Conservation (phyloP, 2,113 vertebrate species). For the Panthera leo region DNA sequence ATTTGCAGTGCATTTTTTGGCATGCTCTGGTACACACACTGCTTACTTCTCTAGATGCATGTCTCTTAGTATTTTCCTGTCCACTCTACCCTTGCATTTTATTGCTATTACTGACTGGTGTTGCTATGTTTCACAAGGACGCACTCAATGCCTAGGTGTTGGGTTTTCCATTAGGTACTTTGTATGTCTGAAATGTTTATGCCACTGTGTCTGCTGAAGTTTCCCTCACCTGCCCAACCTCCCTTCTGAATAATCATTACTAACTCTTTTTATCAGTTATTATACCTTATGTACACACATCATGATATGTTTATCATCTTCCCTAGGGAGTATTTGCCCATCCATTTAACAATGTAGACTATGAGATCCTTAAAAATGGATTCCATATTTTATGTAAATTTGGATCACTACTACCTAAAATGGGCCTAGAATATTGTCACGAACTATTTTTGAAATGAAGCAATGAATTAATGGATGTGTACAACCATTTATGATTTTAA, state of each 20-base stretch:
- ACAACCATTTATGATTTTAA: neutral
- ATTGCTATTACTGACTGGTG: neutral
- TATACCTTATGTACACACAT: neutral
- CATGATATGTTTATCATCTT: neutral
- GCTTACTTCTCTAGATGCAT: neutral
- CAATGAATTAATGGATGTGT: neutral
- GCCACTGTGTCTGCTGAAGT: neutral
- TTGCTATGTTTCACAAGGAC: neutral
- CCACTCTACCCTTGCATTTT: neutral
- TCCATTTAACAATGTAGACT: neutral
- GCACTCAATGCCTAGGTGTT: neutral
- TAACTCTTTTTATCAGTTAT: neutral
- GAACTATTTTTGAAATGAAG: constrained; percentile 1
- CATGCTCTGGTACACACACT: neutral
- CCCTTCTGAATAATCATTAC: neutral
- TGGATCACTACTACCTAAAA: neutral
- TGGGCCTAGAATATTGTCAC: neutral
- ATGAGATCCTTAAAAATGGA: neutral
- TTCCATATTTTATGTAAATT: neutral
- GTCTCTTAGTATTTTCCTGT: neutral
- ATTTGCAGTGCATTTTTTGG: neutral
- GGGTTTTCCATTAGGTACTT: neutral
- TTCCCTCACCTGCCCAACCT: neutral
- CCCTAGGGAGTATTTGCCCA: neutral
- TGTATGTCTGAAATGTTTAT: neutral